Evolutionary conservation across 2,888 invertebrate species (phyloP), one percentile per base, ranked within the genome.

Genomic region (Ctena decussata): DNA sequence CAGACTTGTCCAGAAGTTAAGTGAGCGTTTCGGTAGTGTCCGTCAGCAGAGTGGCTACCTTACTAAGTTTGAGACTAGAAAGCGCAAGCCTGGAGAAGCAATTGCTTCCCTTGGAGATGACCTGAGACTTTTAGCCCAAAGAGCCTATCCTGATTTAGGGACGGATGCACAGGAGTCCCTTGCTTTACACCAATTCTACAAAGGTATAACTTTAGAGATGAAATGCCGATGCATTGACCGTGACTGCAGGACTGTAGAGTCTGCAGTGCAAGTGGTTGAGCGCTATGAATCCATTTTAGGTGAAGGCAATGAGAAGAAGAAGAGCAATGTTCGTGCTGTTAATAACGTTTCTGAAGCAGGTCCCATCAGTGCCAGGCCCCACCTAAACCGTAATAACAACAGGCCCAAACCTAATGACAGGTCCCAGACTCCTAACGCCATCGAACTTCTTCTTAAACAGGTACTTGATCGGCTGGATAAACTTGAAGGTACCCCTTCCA

Each of bases 101-200:
- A 72, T 5, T 15, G 72, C 72, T 15, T 72, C 72, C 72, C 46
- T 72, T 44, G 72, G 72, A 72, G 46, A 44, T 72, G 72, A 1
- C 72, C 1, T 72, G 46, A 41, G 72, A 30, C 72, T 72, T 30
- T 32, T 72, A n/a, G 46, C 44, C 27, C 72, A 72, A 30, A 6
- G 41, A 35, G 72, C 72, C 21, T 72, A 72, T 32, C 72, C 44
- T 18, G 46, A 72, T 46, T 24, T 72, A 72, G 72, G 44, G 18
- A 21, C 72, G 11, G 72, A 44, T 44, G 72, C 46, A 21, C n/a
- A n/a, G n/a, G n/a, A n/a, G n/a, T n/a, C n/a, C n/a, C n/a, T n/a
- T n/a, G n/a, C n/a, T n/a, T n/a, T n/a, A n/a, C 80, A 86, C 37
- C 86, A 86, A 44, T 70, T 86, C 18, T 83, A 86, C 69, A 83